phyloP scores from a whole-genome alignment of 2,888 invertebrate genomes.

The Tanytarsus gracilentus region DNA sequence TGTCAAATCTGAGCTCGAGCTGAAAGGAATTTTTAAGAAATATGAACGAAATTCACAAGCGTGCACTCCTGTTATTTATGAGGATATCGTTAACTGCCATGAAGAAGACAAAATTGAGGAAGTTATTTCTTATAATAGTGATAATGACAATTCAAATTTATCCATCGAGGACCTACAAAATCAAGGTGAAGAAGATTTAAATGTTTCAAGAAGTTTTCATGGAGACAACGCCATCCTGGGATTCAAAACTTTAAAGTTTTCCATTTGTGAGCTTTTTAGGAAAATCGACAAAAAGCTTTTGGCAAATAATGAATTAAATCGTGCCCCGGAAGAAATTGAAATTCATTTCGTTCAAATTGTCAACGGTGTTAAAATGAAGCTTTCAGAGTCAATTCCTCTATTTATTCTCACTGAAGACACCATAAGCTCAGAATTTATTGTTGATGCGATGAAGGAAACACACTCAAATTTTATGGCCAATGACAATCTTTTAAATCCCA shows the following conservation, averaged over 20 bases:
- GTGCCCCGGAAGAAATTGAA: neutral
- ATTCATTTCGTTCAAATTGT: neutral
- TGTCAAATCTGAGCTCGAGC: too few relatives aligned
- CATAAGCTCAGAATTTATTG: neutral
- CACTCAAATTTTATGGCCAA: neutral
- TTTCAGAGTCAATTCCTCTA: neutral
- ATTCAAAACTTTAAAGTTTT: neutral
- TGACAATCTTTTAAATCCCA: neutral
- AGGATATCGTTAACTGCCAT: neutral
- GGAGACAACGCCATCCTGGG: conserved; percentile 5
- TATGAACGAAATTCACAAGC: neutral
- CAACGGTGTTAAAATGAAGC: neutral
- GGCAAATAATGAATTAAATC: neutral
- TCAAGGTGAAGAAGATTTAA: too few relatives aligned
- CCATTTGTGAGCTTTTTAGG: neutral
- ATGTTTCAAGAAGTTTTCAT: neutral
- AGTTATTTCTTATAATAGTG: too few relatives aligned
- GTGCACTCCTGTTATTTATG: too few relatives aligned
- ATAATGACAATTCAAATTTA: too few relatives aligned
- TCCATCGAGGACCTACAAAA: too few relatives aligned
- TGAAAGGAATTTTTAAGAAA: too few relatives aligned
- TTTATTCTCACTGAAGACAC: neutral
- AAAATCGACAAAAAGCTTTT: too few relatives aligned
- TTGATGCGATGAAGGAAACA: neutral
- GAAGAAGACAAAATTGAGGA: neutral